These are phyloP conservation scores for Phrynocephalus guinanensis DNA, from an alignment of 2,797 vertebrate species.

Conservation along the genomic window DNA sequence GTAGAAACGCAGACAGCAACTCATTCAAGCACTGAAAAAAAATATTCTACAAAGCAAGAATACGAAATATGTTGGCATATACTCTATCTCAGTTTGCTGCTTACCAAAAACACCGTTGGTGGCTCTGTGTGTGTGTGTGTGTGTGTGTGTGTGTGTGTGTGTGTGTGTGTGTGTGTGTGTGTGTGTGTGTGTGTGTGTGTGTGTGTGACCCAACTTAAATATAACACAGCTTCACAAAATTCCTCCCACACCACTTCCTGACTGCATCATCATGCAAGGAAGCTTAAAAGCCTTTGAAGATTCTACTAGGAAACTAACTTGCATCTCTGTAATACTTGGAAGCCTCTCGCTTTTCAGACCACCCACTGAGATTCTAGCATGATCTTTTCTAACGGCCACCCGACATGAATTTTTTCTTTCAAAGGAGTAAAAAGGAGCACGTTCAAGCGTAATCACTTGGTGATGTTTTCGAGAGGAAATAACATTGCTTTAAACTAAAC, in stretches of 20 bases:
- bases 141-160: no score
- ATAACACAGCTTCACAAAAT: constrained; percentile 70
- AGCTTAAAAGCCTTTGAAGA: constrained; percentile 77
- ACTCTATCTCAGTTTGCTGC: constrained; percentile 28
- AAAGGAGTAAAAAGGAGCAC: constrained; percentile 45
- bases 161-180: no score
- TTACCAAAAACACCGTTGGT: constrained; percentile 56
- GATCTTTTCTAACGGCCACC: constrained; percentile 69
- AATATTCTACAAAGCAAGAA: constrained; percentile 17
- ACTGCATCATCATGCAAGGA: constrained; percentile 71
- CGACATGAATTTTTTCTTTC: constrained; percentile 47
- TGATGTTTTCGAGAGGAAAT: constrained; percentile 64
- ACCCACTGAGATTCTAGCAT: constrained; percentile 78
- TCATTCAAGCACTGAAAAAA: constrained; percentile 59
- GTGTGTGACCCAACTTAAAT: constrained; percentile 60
- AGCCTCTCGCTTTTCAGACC: constrained; percentile 72
- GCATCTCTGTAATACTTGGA: constrained; percentile 70
- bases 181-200: no score
- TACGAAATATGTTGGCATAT: constrained; percentile 42
- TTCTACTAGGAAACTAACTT: constrained; percentile 78
- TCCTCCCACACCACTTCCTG: constrained; percentile 66
- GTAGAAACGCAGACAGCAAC: constrained; percentile 35
- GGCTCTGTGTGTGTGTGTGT: background rate
- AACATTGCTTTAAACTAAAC: constrained; percentile 69
- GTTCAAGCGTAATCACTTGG: constrained; percentile 65